Base-by-base conservation (phyloP, 1,140 invertebrate genomes). In the Philopotamus ludificatus region DNA sequence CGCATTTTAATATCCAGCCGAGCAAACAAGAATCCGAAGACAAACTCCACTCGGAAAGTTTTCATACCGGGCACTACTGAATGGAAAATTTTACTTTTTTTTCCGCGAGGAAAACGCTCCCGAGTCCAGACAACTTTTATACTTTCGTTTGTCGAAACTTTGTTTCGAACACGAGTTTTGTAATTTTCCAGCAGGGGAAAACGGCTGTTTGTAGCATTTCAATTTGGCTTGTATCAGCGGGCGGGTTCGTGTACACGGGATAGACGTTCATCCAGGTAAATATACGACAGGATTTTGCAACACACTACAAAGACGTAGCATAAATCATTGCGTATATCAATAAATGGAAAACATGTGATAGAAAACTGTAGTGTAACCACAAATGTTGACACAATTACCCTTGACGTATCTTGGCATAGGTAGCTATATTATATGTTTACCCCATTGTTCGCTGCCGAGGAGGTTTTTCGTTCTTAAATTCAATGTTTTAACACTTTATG, bases 81-180 rank as follows among this genome's bases (percentile, higher is more conserved):
- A 57, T 57, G 39, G 54, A 42, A 57, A 57, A 57, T 57, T 39
- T 57, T 57, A 57, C 42, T 57, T 57, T 42, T 34, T n/a, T n/a
- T n/a, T n/a, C 25, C 25, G 4, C 28, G 12, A 34, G n/a, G 4
- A 34, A 34, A 34, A 34, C 12, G 28, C 28, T 34, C 28, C n/a
- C 23, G 51, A 34, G 22, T 22, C 50, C 16, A 16, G 4, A 21
- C 39, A 57, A 57, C 54, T 57, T 55, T 42, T 15, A 26, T 28
- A 21, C 15, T 49, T 49, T 49, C 47, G 18, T 55, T 55, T 39
- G 53, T 57, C 15, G 20, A 41, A 57, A 57, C 34, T 57, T 57
- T n/a, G n/a, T 42, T 4, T 12, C 50, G 21, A 12, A 42, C 39
- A 21, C n/a, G 53, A 18, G 15, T 42, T 39, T 21, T 55, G 26